Conservation (phyloP, 1,140 invertebrate genomes). For the Bilobella aurantiaca region DNA sequence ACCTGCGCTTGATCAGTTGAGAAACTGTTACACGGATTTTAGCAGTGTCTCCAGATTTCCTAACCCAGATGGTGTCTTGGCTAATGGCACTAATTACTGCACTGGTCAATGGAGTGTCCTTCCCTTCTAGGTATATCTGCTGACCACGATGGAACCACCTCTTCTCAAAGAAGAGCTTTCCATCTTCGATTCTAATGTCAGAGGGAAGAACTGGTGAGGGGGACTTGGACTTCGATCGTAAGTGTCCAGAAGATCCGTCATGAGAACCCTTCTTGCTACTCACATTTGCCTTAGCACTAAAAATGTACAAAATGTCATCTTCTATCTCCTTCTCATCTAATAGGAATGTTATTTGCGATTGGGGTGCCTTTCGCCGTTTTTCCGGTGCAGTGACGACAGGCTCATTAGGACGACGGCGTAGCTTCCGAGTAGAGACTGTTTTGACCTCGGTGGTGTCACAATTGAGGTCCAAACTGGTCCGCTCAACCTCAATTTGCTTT, state of each 20-base stretch:
- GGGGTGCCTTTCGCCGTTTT: slow-evolving; percentile 60
- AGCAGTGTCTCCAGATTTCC: slow-evolving; percentile 62
- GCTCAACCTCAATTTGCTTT: slow-evolving; percentile 75
- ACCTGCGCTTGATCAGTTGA: slow-evolving; percentile 75
- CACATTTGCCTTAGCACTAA: slow-evolving; percentile 40
- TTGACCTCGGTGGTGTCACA: slow-evolving; percentile 43
- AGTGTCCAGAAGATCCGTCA: not conserved
- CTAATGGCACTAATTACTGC: slow-evolving; percentile 81
- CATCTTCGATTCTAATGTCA: slow-evolving; percentile 68
- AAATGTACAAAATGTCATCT: slow-evolving; percentile 73
- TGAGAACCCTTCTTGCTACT: not conserved
- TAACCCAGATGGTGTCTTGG: slow-evolving; percentile 79
- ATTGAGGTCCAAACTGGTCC: slow-evolving; percentile 39
- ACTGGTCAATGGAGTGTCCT: slow-evolving; percentile 66
- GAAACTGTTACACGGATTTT: slow-evolving; percentile 74
- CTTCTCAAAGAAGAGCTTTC: slow-evolving; percentile 83
- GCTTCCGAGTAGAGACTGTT: slow-evolving; percentile 64
- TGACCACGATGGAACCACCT: slow-evolving; percentile 89
- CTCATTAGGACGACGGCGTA: slow-evolving; percentile 83
- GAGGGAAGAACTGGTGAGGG: not conserved
- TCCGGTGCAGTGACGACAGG: slow-evolving; percentile 71
- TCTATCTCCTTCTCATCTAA: slow-evolving; percentile 83
- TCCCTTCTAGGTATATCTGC: slow-evolving; percentile 79
- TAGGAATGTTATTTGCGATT: slow-evolving; percentile 69
- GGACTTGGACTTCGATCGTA: not conserved